A percentile compares a stretch with the other conserved stretches of the same genome.
Conservation (phyloP, 2,113 vertebrate species). For the Maylandia zebra region DNA sequence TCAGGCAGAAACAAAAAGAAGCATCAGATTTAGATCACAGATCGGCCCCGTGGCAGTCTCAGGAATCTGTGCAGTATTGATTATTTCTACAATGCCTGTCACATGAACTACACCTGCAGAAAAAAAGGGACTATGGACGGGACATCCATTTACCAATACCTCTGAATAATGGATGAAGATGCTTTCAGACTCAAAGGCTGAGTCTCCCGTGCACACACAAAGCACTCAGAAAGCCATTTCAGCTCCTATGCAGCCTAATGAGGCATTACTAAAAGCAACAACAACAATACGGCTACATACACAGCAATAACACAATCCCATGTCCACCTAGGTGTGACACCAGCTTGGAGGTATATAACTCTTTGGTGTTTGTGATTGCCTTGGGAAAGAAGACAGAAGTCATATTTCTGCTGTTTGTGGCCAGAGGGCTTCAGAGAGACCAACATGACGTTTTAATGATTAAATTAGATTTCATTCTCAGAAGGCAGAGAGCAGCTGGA, state of each 20-base stretch:
- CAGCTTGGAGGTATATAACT: constrained; percentile 19
- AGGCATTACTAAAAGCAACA: constrained; percentile 32
- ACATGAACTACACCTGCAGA: not conserved
- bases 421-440: constrained; percentile 11
- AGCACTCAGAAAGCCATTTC: constrained; percentile 39
- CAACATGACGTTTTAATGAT: constrained; percentile 48
- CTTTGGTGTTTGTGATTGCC: constrained; percentile 13
- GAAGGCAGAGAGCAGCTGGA: constrained; percentile 13
- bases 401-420: constrained; percentile 36
- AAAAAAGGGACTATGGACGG: not conserved
- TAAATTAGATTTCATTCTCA: constrained; percentile 54
- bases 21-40: not conserved
- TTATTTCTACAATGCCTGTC: not conserved
- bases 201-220: constrained; percentile 17
- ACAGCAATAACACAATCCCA: not conserved
- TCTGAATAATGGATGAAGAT: constrained; percentile 60
- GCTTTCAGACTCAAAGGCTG: constrained; percentile 45
- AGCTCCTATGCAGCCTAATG: constrained; percentile 34
- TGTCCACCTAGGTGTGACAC: not conserved
- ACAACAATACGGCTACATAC: not conserved
- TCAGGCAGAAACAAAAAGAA: not conserved
- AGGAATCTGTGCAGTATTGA: not conserved
- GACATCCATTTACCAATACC: constrained; percentile 40
- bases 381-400: constrained; percentile 32
- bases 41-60: not conserved